Evolutionary conservation across 2,888 invertebrate genomes (phyloP).

Genomic region (Pristionchus arcanus): DNA sequence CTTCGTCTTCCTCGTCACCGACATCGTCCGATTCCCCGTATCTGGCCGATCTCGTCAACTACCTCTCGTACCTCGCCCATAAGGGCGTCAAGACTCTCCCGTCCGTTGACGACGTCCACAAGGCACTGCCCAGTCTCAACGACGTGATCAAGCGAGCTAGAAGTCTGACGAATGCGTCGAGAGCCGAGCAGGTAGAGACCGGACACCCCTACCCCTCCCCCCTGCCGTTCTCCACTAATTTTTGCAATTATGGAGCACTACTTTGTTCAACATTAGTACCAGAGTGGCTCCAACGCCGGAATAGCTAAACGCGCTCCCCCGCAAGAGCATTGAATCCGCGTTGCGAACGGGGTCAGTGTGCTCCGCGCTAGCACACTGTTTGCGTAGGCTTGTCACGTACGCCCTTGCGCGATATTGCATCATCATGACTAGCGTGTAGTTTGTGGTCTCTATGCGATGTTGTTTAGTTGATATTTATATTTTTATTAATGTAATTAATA

Average conservation of each 20-base stretch:
- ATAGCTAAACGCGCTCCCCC: no score
- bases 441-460: background rate
- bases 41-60: constrained; percentile 2
- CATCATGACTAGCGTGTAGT: background rate
- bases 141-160: background rate
- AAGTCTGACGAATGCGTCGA: background rate
- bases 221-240: no score
- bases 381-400: background rate
- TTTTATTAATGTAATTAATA: background rate
- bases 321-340: no score
- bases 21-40: background rate
- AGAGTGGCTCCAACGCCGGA: no score
- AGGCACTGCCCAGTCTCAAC: background rate
- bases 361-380: no score
- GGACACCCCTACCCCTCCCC: background rate
- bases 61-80: constrained; percentile 3
- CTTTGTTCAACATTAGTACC: no score
- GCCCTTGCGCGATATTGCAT: background rate
- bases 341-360: no score
- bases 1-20: background rate
- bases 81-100: background rate
- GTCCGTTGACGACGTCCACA: background rate
- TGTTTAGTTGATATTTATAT: background rate
- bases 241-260: no score
- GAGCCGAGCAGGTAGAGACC: constrained; percentile 1